Evolutionary conservation across 2,113 vertebrate species (phyloP).

Genomic region (Calonectris borealis): DNA sequence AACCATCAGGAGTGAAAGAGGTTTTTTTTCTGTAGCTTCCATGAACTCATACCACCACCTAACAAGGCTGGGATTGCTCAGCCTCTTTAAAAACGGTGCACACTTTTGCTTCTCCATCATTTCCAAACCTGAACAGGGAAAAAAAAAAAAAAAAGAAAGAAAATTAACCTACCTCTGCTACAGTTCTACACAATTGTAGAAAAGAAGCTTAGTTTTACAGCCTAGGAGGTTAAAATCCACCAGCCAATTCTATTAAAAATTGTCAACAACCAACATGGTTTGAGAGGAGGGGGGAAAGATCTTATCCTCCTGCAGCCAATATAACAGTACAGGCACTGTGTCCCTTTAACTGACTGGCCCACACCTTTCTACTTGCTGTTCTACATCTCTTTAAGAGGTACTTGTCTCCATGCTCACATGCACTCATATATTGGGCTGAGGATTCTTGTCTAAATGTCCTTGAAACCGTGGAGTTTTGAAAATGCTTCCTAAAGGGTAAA

Average conservation of each 20-base stretch:
- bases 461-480: neutral
- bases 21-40: neutral
- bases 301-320: neutral
- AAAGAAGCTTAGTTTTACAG: neutral
- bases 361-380: neutral
- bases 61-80: neutral
- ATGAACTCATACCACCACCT: neutral
- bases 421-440: neutral
- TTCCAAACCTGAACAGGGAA: neutral
- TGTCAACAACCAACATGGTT: neutral
- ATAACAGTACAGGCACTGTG: neutral
- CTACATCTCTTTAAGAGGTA: neutral
- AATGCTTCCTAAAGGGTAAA: conserved; percentile 9
- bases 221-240: neutral
- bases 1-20: neutral
- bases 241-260: neutral
- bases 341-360: neutral
- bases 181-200: neutral
- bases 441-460: neutral
- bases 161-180: neutral
- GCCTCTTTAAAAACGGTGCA: neutral
- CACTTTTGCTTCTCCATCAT: neutral
- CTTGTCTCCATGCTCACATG: neutral
- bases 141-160: neutral
- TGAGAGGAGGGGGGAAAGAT: accelerated